phyloP scores from a whole-genome alignment of 2,797 vertebrate species.

The Serranus cabrilla region DNA sequence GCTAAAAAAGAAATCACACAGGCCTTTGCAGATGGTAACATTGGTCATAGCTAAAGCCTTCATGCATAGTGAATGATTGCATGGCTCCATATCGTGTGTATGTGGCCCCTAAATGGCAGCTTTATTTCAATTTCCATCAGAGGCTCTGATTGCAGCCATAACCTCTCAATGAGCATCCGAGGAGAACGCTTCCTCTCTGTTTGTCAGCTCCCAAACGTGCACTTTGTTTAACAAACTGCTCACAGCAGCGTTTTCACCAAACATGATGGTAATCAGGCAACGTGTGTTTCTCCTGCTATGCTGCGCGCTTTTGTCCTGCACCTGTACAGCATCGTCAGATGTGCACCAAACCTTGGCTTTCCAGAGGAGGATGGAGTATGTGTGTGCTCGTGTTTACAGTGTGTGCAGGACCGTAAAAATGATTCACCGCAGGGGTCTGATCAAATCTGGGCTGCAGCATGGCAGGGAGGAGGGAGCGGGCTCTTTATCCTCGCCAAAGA shows the following conservation, averaged over 20 bases:
- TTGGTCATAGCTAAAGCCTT: constrained; percentile 28
- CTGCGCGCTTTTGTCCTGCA: constrained; percentile 41
- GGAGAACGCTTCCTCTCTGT: constrained; percentile 38
- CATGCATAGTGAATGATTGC: constrained; percentile 37
- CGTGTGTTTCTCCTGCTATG: constrained; percentile 2
- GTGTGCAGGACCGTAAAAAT: constrained; percentile 55
- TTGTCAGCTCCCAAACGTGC: constrained; percentile 59
- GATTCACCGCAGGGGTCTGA: constrained; percentile 65
- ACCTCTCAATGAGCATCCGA: constrained; percentile 57
- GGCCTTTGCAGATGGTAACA: constrained; percentile 14
- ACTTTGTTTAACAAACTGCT: constrained; percentile 65
- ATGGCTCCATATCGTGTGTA: constrained; percentile 1
- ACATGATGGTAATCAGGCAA: constrained; percentile 50
- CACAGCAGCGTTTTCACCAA: constrained; percentile 55
- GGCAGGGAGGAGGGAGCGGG: constrained; percentile 47
- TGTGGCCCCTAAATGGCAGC: constrained; percentile 48
- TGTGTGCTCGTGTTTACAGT: constrained; percentile 22
- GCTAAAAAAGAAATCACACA: constrained; percentile 18
- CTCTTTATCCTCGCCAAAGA: constrained; percentile 27
- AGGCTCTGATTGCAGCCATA: constrained; percentile 67
- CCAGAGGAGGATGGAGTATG: constrained; percentile 13
- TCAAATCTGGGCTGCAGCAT: constrained; percentile 56
- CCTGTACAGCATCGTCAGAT: constrained; percentile 53
- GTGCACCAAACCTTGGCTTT: constrained; percentile 20
- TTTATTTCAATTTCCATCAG: constrained; percentile 71